These are phyloP conservation scores for Indicator maculatus DNA, from an alignment of 2,113 vertebrate genomes.

Conservation along the genomic window DNA sequence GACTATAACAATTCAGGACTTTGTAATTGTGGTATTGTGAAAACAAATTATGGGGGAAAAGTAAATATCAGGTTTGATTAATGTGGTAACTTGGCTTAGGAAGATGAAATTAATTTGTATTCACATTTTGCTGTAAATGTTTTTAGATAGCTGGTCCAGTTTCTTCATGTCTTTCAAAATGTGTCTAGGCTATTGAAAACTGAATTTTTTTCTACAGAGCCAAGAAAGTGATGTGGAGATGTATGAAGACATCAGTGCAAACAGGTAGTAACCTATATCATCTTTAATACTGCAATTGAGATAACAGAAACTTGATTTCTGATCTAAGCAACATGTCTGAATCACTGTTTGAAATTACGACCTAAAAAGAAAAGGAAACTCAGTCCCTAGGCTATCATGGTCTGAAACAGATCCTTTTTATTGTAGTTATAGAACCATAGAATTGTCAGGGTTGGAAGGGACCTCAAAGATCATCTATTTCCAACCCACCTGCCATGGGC, in stretches of 20 bases:
- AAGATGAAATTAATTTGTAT: not conserved
- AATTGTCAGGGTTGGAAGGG: too few species aligned
- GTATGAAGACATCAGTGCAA: conserved; percentile 88
- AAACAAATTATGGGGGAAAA: not conserved
- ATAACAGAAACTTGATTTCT: not conserved
- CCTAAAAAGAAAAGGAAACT: not conserved
- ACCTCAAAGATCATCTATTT: too few species aligned
- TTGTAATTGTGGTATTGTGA: not conserved
- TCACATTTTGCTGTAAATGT: not conserved
- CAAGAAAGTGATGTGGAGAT: conserved; percentile 82
- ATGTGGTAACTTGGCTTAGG: not conserved
- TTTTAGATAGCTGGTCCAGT: not conserved
- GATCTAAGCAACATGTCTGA: not conserved
- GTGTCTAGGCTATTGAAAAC: not conserved
- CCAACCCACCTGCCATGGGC: too few species aligned
- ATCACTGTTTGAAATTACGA: not conserved
- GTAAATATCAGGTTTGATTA: not conserved
- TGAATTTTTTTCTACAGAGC: conserved; percentile 64
- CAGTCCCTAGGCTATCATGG: not conserved
- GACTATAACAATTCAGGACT: not conserved
- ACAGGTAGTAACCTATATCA: conserved; percentile 74
- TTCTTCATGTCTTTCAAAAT: not conserved
- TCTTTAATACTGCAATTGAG: not conserved
- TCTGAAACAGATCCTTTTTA: not conserved
- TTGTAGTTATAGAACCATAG: not conserved